These are phyloP conservation scores for Holcopasites calliopsidis DNA, from an alignment of 1,140 invertebrate species.

Conservation along the genomic window DNA sequence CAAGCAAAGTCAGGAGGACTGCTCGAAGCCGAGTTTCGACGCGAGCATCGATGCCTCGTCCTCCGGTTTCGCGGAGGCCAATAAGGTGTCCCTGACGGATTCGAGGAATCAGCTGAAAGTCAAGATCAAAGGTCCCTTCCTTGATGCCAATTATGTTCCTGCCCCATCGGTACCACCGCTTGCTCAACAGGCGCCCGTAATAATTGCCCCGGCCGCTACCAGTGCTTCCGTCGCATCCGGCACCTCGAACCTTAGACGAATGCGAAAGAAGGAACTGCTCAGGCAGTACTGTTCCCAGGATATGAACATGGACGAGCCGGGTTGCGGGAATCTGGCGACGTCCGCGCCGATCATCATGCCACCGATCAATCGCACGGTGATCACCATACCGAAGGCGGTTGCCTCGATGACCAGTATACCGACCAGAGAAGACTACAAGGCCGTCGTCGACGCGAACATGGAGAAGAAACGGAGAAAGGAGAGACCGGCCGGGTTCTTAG, in stretches of 20 bases:
- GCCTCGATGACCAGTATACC: slow-evolving; percentile 92
- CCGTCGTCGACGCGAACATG: slow-evolving; percentile 82
- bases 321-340: slow-evolving; percentile 75
- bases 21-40: slow-evolving; percentile 57
- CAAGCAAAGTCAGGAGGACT: slow-evolving; percentile 77
- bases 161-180: slow-evolving; percentile 79
- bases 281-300: slow-evolving; percentile 92
- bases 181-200: slow-evolving; percentile 80
- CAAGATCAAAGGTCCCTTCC: slow-evolving; percentile 93
- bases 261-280: slow-evolving; percentile 93
- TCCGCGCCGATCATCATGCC: slow-evolving; percentile 82
- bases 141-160: slow-evolving; percentile 86
- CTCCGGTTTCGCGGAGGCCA: slow-evolving; percentile 74
- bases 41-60: slow-evolving; percentile 53
- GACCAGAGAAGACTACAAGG: slow-evolving; percentile 90
- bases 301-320: slow-evolving; percentile 89
- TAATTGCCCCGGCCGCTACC: slow-evolving; percentile 78
- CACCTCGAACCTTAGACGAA: slow-evolving; percentile 88
- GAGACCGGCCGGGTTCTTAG: slow-evolving; percentile 71
- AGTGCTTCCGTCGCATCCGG: slow-evolving; percentile 77
- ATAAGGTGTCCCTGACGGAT: slow-evolving; percentile 85
- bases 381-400: slow-evolving; percentile 92
- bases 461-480: slow-evolving; percentile 87
- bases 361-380: slow-evolving; percentile 84
- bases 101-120: slow-evolving; percentile 92